Evolutionary conservation across 2,797 vertebrate genomes (phyloP), one percentile per base, ranked within the genome.

Genomic region (Pangasius larnaudii): DNA sequence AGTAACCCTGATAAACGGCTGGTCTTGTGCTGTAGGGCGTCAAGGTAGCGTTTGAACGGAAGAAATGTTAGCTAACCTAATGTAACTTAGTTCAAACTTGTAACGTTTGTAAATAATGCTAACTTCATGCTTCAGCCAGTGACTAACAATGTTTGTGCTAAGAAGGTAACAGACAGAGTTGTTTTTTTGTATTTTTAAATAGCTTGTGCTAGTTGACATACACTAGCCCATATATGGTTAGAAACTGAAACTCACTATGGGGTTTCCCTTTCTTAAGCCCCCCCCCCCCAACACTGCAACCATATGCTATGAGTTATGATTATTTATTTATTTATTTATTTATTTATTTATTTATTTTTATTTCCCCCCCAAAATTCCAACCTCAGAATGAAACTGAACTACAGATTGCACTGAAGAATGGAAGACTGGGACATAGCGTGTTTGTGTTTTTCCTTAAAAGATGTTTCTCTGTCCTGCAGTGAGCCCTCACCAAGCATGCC

Each of bases 401-500:
- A 16, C 46, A 16, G 5, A 16, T 49, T 75, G 24, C 5, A n/a
- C 7, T 46, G 39, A 16, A 16, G 27, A 77, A 46, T 30, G 14
- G 46, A 77, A 7, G 46, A 36, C 16, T 36, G n/a, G 30, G 14
- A 69, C 67, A 36, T 19, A 11, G 10, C 2, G 1, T 72, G 3
- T 72, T 2, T 72, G 69, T 39, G 3, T 33, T 30, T 22, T 22
- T 19, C 14, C 9, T 27, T 24, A 9, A 72, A 27, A 42, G 5
- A 42, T 13, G 19, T 77, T 24, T 42, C 11, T 77, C 46, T 36
- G 16, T n/a, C 2, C 14, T 58, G n/a, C 16, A 86, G 80, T 27
- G 58, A 59, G 19, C 7, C 27, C 22, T 79, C 13, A 36, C n/a
- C n/a, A 65, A 77, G 33, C n/a, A 89, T 89, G 88, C 82, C 36